phyloP scores from a whole-genome alignment of 2,888 invertebrate genomes.

The Vannuccia rotundouncinata region DNA sequence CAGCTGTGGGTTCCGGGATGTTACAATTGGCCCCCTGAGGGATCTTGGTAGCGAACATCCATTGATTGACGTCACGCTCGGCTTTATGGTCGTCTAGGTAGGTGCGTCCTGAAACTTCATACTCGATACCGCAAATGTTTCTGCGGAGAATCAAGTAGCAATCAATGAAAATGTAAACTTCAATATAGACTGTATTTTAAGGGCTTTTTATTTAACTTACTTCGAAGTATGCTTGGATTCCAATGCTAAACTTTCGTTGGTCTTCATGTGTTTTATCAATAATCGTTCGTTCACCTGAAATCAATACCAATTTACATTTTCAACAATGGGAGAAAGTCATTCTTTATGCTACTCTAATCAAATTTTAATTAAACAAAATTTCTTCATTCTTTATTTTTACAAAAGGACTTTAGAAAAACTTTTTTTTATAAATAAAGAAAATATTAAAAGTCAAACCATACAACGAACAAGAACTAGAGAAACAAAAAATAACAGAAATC shows the following conservation, averaged over 20 bases:
- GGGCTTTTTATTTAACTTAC: slow-evolving; percentile 41
- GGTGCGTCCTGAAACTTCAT: slow-evolving; percentile 51
- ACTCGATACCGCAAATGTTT: slow-evolving; percentile 52
- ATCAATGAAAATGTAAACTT: slow-evolving; percentile 33
- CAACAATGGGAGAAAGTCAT: no score
- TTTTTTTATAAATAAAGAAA: no score
- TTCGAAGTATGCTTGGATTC: slow-evolving; percentile 46
- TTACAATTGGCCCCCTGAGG: not conserved
- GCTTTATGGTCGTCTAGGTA: slow-evolving; percentile 52
- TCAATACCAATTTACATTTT: no score
- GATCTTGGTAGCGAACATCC: slow-evolving; percentile 44
- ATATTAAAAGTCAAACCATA: not conserved
- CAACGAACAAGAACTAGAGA: not conserved
- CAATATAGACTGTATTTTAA: not conserved
- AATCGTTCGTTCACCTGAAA: slow-evolving; percentile 39
- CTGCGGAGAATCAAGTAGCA: slow-evolving; percentile 41
- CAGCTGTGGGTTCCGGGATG: slow-evolving; percentile 8
- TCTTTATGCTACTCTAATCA: no score
- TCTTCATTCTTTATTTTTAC: no score
- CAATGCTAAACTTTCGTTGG: slow-evolving; percentile 50
- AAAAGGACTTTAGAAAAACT: no score
- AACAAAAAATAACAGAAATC: no score
- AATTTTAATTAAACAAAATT: no score
- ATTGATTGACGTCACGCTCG: slow-evolving; percentile 52
- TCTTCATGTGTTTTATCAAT: slow-evolving; percentile 50